Conservation (phyloP, 2,888 invertebrate genomes). For the Corbicula japonica region DNA sequence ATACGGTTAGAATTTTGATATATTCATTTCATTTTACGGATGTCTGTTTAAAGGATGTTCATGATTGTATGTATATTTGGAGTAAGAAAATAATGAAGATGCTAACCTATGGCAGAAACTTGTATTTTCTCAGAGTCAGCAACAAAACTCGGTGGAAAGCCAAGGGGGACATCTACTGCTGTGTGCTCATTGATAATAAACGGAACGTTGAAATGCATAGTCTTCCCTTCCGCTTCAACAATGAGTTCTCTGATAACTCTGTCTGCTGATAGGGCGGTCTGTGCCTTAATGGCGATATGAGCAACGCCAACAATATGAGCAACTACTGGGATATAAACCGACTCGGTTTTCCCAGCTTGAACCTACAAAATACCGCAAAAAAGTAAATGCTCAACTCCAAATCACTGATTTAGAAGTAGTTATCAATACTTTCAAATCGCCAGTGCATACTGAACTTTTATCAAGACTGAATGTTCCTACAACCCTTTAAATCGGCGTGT, state of each 20-base stretch:
- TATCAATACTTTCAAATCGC: no score
- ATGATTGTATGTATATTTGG: no score
- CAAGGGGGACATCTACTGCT: conserved; percentile 89
- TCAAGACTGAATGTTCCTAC: no score
- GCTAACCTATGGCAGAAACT: conserved; percentile 87
- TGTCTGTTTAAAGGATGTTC: no score
- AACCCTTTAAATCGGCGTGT: no score
- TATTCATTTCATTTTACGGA: no score
- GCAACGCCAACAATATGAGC: conserved; percentile 52
- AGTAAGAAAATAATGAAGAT: neutral
- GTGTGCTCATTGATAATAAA: conserved; percentile 60
- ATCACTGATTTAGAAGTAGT: no score
- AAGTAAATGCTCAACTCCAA: no score
- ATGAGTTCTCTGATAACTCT: conserved; percentile 58
- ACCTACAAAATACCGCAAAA: no score
- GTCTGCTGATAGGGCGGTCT: conserved; percentile 54
- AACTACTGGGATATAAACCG: conserved; percentile 61
- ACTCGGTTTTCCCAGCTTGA: conserved; percentile 52
- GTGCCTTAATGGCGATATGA: conserved; percentile 58
- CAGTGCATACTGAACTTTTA: no score
- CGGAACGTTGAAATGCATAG: conserved; percentile 75
- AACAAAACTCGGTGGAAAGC: conserved; percentile 89
- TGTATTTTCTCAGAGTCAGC: conserved; percentile 90
- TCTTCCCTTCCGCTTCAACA: conserved; percentile 76
- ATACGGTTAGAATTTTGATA: no score